Evolutionary conservation across 1,140 invertebrate genomes (phyloP).

Genomic region (Rhagoletis pomonella): DNA sequence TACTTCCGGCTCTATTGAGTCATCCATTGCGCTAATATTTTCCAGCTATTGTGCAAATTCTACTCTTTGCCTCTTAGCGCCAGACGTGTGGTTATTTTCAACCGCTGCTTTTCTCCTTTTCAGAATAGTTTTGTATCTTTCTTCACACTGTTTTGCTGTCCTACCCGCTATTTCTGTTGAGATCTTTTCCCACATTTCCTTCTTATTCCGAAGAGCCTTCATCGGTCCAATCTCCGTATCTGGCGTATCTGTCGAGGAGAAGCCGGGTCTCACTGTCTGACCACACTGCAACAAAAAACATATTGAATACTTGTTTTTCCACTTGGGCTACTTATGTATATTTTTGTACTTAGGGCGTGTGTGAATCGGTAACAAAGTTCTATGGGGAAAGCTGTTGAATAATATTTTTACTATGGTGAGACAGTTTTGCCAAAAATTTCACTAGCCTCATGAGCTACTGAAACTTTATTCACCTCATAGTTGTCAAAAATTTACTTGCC

Average conservation of each 20-base stretch:
- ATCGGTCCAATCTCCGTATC: constrained; percentile 5
- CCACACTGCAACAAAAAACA: constrained; percentile 23
- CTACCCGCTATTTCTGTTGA: neutral
- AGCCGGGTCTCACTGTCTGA: constrained; percentile 6
- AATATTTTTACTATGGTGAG: too few species aligned
- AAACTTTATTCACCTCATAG: too few species aligned
- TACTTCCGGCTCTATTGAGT: too few species aligned
- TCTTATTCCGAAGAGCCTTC: neutral
- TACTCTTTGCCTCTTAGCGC: too few species aligned
- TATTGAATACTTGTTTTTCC: neutral
- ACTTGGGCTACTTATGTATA: too few species aligned
- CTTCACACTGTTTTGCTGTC: constrained; percentile 27
- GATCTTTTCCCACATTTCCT: constrained; percentile 30
- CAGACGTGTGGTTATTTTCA: too few species aligned
- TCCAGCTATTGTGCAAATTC: neutral
- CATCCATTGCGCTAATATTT: neutral
- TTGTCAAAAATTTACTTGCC: too few species aligned
- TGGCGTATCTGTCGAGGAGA: neutral
- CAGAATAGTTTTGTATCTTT: constrained; percentile 14
- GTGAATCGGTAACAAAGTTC: too few species aligned
- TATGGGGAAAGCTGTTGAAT: too few species aligned
- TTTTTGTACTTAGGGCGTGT: too few species aligned
- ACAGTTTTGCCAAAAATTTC: too few species aligned
- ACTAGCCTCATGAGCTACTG: too few species aligned
- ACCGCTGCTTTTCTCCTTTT: neutral